Percentiles rank a stretch among this genome's conserved stretches.
These are phyloP conservation scores for Pseudoatta argentina DNA, from an alignment of 1,140 invertebrate genomes.

Conservation along the genomic window DNA sequence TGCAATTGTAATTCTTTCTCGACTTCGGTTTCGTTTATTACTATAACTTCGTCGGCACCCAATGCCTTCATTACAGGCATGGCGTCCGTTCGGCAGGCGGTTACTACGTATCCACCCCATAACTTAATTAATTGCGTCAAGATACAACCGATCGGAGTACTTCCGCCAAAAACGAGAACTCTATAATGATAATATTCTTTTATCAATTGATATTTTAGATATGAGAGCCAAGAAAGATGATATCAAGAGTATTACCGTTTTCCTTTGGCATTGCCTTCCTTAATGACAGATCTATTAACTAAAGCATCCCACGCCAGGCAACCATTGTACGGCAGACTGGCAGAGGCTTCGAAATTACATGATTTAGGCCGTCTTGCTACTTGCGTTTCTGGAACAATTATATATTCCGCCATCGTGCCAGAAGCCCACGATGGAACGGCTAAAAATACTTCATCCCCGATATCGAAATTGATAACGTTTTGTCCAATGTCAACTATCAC, in stretches of 20 bases:
- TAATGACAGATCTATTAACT: constrained; percentile 86
- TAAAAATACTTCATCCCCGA: constrained; percentile 90
- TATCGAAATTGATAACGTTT: constrained; percentile 87
- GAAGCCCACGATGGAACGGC: constrained; percentile 88
- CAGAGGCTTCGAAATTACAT: constrained; percentile 90
- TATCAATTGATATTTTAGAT: not conserved
- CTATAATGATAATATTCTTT: constrained; percentile 83
- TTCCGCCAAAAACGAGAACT: constrained; percentile 90
- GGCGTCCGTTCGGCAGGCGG: constrained; percentile 87
- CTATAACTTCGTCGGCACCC: constrained; percentile 87
- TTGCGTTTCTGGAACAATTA: constrained; percentile 87
- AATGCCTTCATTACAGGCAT: constrained; percentile 87
- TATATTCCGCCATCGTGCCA: constrained; percentile 89
- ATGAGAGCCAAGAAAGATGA: not conserved
- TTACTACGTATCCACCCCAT: constrained; percentile 89
- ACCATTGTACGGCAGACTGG: constrained; percentile 91
- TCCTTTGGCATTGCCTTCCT: constrained; percentile 86
- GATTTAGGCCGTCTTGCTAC: constrained; percentile 89
- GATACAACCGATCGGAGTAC: constrained; percentile 90
- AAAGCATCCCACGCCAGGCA: constrained; percentile 90
- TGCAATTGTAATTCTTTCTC: constrained; percentile 83
- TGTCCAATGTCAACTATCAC: constrained; percentile 89
- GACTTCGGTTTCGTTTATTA: constrained; percentile 82
- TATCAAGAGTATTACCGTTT: constrained; percentile 86
- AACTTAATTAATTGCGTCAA: constrained; percentile 90